phyloP scores from a whole-genome alignment of 1,140 invertebrate species.

The Micrasema longulum region DNA sequence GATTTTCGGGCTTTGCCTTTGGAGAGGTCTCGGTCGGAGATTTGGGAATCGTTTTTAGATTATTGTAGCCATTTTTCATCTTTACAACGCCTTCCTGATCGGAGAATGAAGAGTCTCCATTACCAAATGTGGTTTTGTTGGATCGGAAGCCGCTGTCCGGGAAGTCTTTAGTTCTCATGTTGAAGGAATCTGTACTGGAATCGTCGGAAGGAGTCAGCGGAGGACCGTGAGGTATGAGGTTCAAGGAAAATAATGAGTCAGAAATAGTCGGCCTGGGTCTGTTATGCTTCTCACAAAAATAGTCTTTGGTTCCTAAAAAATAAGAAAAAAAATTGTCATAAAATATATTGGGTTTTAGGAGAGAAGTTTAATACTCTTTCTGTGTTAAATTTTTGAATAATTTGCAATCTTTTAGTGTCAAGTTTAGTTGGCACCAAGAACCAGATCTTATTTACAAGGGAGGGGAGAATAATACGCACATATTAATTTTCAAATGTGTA shows the following conservation, averaged over 20 bases:
- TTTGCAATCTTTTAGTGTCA: too few species aligned
- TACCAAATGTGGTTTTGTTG: slow-evolving; percentile 3
- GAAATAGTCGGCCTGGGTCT: slow-evolving; percentile 47
- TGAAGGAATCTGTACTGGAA: slow-evolving; percentile 47
- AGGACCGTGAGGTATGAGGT: slow-evolving; percentile 36
- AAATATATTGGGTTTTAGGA: too few species aligned
- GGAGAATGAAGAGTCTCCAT: slow-evolving; percentile 18
- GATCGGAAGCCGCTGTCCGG: slow-evolving; percentile 30
- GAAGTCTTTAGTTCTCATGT: slow-evolving; percentile 42
- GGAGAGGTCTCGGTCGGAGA: slow-evolving; percentile 15
- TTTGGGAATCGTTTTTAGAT: slow-evolving; percentile 41
- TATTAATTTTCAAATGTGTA: too few species aligned
- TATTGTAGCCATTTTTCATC: slow-evolving; percentile 6
- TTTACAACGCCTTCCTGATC: slow-evolving; percentile 15
- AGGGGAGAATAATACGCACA: too few species aligned
- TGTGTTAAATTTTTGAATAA: too few species aligned
- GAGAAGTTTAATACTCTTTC: too few species aligned
- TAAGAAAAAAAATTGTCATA: slow-evolving; percentile 16
- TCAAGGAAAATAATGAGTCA: slow-evolving; percentile 49
- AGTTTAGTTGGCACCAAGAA: too few species aligned
- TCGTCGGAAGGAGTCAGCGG: slow-evolving; percentile 45
- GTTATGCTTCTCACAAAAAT: slow-evolving; percentile 53
- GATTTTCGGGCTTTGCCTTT: slow-evolving; percentile 44
- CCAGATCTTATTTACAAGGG: too few species aligned
- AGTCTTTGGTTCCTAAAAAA: slow-evolving; percentile 48